Conservation (phyloP, 2,797 vertebrate genomes). For the Darevskia nairensis region DNA sequence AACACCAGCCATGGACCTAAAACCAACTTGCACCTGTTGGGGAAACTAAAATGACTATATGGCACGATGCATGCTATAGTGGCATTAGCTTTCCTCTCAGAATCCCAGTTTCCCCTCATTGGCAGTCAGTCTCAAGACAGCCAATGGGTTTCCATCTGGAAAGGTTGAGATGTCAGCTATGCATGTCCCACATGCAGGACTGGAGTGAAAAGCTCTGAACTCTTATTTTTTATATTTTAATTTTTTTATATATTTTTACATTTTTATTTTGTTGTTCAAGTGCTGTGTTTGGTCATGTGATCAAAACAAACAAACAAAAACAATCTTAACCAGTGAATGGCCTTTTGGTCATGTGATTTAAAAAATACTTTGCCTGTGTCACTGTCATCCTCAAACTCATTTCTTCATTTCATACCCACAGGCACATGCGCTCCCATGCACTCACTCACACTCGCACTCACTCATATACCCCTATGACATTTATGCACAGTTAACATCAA, state of each 20-base stretch:
- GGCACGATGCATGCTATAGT: neutral
- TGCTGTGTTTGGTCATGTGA: slow-evolving; percentile 78
- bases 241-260: slow-evolving; percentile 70
- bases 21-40: slow-evolving; percentile 16
- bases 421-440: slow-evolving; percentile 60
- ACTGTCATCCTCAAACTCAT: slow-evolving; percentile 8
- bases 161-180: neutral
- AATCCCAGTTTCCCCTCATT: neutral
- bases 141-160: neutral
- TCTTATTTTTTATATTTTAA: slow-evolving; percentile 71
- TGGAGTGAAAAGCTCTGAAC: slow-evolving; percentile 64
- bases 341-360: slow-evolving; percentile 67
- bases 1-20: slow-evolving; percentile 3
- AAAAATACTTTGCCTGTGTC: slow-evolving; percentile 13
- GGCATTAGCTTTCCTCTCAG: slow-evolving; percentile 12
- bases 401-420: slow-evolving; percentile 61
- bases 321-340: slow-evolving; percentile 49
- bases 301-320: slow-evolving; percentile 70
- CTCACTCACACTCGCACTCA: slow-evolving; percentile 61
- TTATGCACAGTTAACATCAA: slow-evolving; percentile 69
- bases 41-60: slow-evolving; percentile 15
- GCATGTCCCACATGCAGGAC: neutral
- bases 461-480: slow-evolving; percentile 72
- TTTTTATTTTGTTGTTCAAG: slow-evolving; percentile 75
- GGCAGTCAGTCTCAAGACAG: slow-evolving; percentile 6